Conservation (phyloP, 2,888 invertebrate genomes). For the Sympetrum striolatum region DNA sequence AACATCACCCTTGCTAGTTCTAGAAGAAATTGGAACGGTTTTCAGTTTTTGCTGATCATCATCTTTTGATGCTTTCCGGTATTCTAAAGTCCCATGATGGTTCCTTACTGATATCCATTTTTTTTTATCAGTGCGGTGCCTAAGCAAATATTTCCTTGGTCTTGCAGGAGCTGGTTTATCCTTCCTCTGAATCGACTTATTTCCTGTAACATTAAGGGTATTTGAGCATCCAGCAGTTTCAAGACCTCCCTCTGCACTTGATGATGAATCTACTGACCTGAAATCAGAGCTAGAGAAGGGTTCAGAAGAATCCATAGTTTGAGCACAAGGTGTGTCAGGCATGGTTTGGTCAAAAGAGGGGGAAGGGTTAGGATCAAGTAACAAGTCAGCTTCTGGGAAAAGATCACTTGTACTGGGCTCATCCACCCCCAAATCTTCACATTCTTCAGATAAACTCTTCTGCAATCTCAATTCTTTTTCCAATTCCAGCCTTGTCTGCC, state of each 20-base stretch:
- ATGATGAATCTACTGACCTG: constrained; percentile 58
- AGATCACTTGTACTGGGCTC: constrained; percentile 81
- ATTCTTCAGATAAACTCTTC: constrained; percentile 79
- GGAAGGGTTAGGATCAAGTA: constrained; percentile 76
- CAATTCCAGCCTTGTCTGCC: constrained; percentile 51
- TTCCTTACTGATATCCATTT: constrained; percentile 56
- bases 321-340: constrained; percentile 58
- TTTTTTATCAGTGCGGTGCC: constrained; percentile 37
- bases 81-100: constrained; percentile 56
- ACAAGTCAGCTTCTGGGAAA: constrained; percentile 77
- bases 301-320: constrained; percentile 57
- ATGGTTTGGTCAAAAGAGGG: constrained; percentile 68
- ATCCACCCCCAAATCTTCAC: constrained; percentile 79
- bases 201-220: constrained; percentile 50
- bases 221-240: constrained; percentile 51
- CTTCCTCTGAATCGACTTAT: constrained; percentile 53
- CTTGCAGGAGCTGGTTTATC: constrained; percentile 49
- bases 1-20: background rate
- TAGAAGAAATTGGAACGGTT: background rate
- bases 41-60: constrained; percentile 13
- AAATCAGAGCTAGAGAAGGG: constrained; percentile 54
- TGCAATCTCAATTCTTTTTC: constrained; percentile 67
- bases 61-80: constrained; percentile 18
- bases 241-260: constrained; percentile 54
- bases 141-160: constrained; percentile 30